These are phyloP conservation scores for Cyclophora punctaria DNA, from an alignment of 2,888 invertebrate species.

Conservation along the genomic window DNA sequence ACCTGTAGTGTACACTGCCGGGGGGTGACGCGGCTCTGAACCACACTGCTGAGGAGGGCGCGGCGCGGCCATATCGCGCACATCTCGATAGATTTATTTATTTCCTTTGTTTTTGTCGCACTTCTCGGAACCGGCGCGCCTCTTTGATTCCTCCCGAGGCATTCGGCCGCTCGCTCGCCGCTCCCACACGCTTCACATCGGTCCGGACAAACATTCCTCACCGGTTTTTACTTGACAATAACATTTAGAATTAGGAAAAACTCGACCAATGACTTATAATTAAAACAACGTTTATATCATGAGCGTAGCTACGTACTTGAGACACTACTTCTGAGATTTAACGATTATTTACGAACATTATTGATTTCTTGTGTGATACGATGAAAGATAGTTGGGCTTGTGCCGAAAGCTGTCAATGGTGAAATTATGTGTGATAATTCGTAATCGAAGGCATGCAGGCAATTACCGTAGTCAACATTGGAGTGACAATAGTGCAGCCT, in stretches of 20 bases:
- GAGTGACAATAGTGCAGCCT: constrained; percentile 2
- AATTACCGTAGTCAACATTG: neutral
- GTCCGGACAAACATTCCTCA: neutral
- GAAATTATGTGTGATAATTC: neutral
- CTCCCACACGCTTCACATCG: neutral
- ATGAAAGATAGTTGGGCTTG: no score
- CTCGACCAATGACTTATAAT: no score
- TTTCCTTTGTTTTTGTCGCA: no score
- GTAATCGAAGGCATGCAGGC: neutral
- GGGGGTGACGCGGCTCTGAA: neutral
- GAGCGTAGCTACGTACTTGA: no score
- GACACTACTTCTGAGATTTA: no score
- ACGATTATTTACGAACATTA: no score
- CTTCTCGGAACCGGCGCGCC: neutral
- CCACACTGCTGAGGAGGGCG: neutral
- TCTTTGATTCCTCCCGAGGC: neutral
- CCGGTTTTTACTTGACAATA: neutral
- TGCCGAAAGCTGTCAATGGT: no score
- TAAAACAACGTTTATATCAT: no score
- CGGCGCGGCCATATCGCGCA: neutral
- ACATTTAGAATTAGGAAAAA: no score
- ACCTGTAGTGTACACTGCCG: neutral
- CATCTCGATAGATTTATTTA: no score
- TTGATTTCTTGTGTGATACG: no score
- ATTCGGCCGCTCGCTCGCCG: neutral